Evolutionary conservation across 2,888 invertebrate species (phyloP).

Genomic region (Brassicogethes aeneus): DNA sequence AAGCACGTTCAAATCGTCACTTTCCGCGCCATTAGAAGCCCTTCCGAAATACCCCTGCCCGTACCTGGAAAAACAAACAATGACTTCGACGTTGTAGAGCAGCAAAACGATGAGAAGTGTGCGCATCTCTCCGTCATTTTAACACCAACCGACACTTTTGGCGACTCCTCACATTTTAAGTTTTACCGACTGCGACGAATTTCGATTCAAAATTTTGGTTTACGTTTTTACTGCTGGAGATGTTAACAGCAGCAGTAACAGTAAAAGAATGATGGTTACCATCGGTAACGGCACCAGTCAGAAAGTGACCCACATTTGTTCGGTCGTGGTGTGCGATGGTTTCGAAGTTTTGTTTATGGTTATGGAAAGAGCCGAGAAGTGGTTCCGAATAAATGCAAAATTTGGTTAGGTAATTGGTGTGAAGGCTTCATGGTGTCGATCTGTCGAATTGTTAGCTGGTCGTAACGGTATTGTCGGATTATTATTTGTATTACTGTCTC

Average conservation of each 20-base stretch:
- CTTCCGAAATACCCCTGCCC: constrained; percentile 9
- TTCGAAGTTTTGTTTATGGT: too few species aligned
- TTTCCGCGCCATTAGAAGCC: background rate
- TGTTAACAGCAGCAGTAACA: constrained; percentile 17
- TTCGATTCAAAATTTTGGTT: background rate
- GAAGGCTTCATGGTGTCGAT: too few species aligned
- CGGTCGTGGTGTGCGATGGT: background rate
- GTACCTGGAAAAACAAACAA: constrained; percentile 7
- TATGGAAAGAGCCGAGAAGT: background rate
- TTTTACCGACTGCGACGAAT: background rate
- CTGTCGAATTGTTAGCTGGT: too few species aligned
- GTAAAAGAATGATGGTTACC: constrained; percentile 22
- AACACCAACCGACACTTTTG: constrained; percentile 5
- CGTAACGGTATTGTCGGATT: too few species aligned
- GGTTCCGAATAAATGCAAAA: background rate
- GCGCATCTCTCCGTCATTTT: constrained; percentile 28
- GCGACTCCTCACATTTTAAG: background rate
- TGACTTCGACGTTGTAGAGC: constrained; percentile 9
- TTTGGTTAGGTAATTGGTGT: background rate
- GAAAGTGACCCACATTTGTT: constrained; percentile 29
- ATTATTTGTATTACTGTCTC: too few species aligned
- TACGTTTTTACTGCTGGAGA: constrained; percentile 1
- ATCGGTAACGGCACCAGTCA: constrained; percentile 26
- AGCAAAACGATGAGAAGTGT: constrained; percentile 20
- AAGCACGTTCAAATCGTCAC: constrained; percentile 11